A percentile compares a stretch with the other conserved stretches of the same genome.
Conservation (phyloP, 1,140 invertebrate genomes). For the Drosophila ambigua region DNA sequence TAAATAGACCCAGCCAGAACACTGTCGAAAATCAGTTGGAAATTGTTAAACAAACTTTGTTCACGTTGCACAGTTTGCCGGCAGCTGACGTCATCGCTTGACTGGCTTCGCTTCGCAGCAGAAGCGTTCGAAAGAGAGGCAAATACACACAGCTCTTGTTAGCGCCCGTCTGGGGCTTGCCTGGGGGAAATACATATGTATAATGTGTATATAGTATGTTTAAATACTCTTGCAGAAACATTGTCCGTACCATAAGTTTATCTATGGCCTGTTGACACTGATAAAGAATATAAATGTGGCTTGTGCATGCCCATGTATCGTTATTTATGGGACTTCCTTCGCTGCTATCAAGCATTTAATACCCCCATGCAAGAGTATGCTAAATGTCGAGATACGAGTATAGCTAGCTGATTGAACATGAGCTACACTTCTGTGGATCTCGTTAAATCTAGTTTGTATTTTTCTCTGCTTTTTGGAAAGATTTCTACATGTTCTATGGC, state of each 20-base stretch:
- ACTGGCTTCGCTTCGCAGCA: no score
- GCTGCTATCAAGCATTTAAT: no score
- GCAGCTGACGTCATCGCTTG: conserved; percentile 41
- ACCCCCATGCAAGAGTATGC: no score
- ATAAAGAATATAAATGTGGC: no score
- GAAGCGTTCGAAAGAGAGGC: no score
- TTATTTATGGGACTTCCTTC: no score
- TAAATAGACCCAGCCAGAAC: not conserved
- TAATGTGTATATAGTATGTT: not conserved
- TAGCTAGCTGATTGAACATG: conserved; percentile 20
- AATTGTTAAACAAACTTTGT: conserved; percentile 34
- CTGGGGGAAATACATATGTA: not conserved
- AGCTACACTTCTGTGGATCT: conserved; percentile 29
- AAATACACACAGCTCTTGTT: not conserved
- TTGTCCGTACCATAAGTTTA: no score
- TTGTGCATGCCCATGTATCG: no score
- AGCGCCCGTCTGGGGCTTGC: not conserved
- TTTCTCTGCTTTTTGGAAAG: conserved; percentile 27
- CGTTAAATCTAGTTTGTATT: conserved; percentile 14
- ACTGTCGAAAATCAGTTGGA: conserved; percentile 41
- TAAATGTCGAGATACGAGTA: not conserved
- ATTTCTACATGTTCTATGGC: conserved; percentile 37
- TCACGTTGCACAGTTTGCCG: conserved; percentile 27
- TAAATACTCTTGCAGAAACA: no score
- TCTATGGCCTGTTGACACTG: no score